phyloP scores from a whole-genome alignment of 2,113 vertebrate genomes.

The Limanda limanda region DNA sequence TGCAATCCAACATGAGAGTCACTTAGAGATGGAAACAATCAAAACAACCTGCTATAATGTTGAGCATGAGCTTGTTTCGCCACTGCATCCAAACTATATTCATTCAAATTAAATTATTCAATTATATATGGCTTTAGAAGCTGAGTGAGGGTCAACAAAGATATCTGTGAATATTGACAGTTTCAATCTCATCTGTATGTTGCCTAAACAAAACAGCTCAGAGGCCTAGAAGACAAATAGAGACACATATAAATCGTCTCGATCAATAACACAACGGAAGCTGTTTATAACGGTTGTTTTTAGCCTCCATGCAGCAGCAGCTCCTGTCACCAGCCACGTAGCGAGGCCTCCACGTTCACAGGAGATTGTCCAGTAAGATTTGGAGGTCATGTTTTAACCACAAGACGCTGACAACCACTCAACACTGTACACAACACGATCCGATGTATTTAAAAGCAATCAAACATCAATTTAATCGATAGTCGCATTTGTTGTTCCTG shows the following conservation, averaged over 20 bases:
- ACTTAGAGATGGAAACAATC: neutral
- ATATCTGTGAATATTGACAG: neutral
- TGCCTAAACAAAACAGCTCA: neutral
- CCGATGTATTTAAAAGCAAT: fast-evolving
- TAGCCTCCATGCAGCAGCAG: neutral
- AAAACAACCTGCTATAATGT: no score
- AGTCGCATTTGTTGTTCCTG: neutral
- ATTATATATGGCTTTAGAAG: neutral
- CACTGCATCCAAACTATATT: no score
- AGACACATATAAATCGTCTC: neutral
- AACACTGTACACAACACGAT: fast-evolving
- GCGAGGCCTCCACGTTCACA: conserved; percentile 46
- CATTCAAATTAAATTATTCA: neutral
- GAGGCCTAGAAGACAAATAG: neutral
- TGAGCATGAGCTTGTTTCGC: no score
- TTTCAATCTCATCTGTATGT: neutral
- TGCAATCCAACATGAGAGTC: conserved; percentile 60
- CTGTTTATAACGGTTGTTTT: neutral
- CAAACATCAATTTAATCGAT: fast-evolving
- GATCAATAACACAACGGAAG: neutral
- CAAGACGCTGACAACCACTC: neutral
- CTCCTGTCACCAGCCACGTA: neutral
- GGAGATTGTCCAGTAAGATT: neutral
- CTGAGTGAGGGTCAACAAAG: no score
- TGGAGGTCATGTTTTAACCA: neutral